phyloP scores from a whole-genome alignment of 2,888 invertebrate genomes.

The Drosophila borborema region DNA sequence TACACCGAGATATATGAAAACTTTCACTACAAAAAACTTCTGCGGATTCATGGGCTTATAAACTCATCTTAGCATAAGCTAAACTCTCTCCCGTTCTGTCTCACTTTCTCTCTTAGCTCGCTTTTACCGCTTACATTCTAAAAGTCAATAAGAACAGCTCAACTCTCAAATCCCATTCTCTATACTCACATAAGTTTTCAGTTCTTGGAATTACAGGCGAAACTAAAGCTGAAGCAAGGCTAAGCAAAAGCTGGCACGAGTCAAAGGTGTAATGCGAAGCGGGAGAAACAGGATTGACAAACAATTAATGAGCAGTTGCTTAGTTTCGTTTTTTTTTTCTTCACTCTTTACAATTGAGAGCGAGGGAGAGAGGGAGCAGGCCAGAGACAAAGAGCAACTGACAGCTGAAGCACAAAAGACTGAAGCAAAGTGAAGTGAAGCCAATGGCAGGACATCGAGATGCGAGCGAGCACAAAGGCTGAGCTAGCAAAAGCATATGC shows the following conservation, averaged over 20 bases:
- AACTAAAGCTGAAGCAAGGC: neutral
- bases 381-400: conserved; percentile 52
- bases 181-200: conserved; percentile 11
- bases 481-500: conserved; percentile 70
- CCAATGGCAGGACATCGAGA: conserved; percentile 20
- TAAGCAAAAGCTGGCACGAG: conserved; percentile 63
- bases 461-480: conserved; percentile 14
- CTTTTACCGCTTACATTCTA: neutral
- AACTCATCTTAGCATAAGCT: neutral
- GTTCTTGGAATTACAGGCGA: conserved; percentile 41
- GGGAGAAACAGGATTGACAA: conserved; percentile 37
- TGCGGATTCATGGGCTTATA: neutral
- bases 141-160: conserved; percentile 14
- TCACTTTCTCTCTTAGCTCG: neutral
- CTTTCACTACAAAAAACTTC: neutral
- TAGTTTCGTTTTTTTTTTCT: conserved; percentile 9
- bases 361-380: neutral
- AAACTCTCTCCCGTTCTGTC: too few relatives aligned
- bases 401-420: conserved; percentile 58
- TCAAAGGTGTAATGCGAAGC: conserved; percentile 63
- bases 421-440: conserved; percentile 17
- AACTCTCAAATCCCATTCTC: conserved; percentile 15
- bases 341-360: conserved; percentile 28
- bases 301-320: conserved; percentile 79
- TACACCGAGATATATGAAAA: neutral